These are phyloP conservation scores for Crotalus viridis DNA, from an alignment of 2,113 vertebrate species.

Conservation along the genomic window DNA sequence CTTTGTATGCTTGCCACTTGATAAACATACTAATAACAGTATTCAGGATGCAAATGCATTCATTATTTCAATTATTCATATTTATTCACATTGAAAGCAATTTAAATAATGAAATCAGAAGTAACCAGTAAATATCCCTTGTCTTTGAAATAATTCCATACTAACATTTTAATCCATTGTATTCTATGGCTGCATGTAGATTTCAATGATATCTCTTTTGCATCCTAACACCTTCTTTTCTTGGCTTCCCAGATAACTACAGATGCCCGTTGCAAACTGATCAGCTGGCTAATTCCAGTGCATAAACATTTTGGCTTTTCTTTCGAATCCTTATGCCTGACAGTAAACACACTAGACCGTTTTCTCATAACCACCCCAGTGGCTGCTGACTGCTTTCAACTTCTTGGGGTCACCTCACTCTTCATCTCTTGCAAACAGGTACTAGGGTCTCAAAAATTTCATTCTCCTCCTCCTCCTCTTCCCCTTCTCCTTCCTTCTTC, in stretches of 20 bases:
- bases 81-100: neutral
- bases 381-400: slow-evolving; percentile 92
- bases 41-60: neutral
- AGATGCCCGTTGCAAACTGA: slow-evolving; percentile 84
- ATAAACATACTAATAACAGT: neutral
- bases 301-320: slow-evolving; percentile 82
- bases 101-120: neutral
- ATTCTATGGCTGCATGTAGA: neutral
- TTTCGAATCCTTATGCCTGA: slow-evolving; percentile 88
- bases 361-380: slow-evolving; percentile 87
- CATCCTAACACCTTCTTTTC: neutral
- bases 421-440: slow-evolving; percentile 93
- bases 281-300: slow-evolving; percentile 92
- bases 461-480: neutral
- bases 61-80: neutral
- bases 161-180: neutral
- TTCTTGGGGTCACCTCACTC: slow-evolving; percentile 87
- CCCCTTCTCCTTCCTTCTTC: neutral
- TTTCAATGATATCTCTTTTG: neutral
- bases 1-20: neutral
- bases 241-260: slow-evolving; percentile 78
- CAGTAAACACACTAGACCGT: slow-evolving; percentile 89
- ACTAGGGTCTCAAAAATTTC: neutral
- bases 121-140: neutral
- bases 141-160: neutral